These are phyloP conservation scores for Hydrotaea diabolus DNA, from an alignment of 2,888 invertebrate genomes.

Conservation along the genomic window DNA sequence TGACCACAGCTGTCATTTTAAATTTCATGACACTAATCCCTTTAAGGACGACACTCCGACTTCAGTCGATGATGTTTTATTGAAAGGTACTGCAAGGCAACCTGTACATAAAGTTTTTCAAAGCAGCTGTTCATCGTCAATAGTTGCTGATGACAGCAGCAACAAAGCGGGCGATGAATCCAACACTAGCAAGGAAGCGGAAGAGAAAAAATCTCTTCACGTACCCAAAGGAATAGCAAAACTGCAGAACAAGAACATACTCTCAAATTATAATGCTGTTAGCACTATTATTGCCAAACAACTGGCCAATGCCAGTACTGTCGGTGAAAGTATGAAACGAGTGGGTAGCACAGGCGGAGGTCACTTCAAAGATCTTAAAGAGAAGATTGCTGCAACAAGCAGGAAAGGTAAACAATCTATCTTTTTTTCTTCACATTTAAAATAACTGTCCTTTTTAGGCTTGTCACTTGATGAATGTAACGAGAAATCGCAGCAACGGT, in stretches of 20 bases:
- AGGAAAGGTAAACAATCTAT: slow-evolving; percentile 76
- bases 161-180: slow-evolving; percentile 54
- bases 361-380: slow-evolving; percentile 83
- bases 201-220: slow-evolving; percentile 39
- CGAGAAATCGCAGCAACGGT: slow-evolving; percentile 79
- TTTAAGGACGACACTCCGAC: slow-evolving; percentile 76
- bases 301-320: slow-evolving; percentile 74
- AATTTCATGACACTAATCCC: slow-evolving; percentile 79
- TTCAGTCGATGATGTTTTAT: slow-evolving; percentile 8
- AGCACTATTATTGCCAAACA: slow-evolving; percentile 79
- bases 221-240: slow-evolving; percentile 72
- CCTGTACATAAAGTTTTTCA: slow-evolving; percentile 68
- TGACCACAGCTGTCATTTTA: slow-evolving; percentile 67
- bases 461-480: slow-evolving; percentile 71
- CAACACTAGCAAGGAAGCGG: background rate
- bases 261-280: slow-evolving; percentile 75
- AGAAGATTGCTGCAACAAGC: slow-evolving; percentile 81
- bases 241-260: slow-evolving; percentile 75
- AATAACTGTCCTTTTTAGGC: slow-evolving; percentile 45
- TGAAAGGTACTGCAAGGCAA: slow-evolving; percentile 3
- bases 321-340: slow-evolving; percentile 74
- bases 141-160: slow-evolving; percentile 38
- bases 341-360: slow-evolving; percentile 79
- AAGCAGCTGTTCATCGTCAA: slow-evolving; percentile 70
- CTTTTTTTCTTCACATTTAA: too few species aligned